phyloP scores from a whole-genome alignment of 2,797 vertebrate species.

The Tinamus major region DNA sequence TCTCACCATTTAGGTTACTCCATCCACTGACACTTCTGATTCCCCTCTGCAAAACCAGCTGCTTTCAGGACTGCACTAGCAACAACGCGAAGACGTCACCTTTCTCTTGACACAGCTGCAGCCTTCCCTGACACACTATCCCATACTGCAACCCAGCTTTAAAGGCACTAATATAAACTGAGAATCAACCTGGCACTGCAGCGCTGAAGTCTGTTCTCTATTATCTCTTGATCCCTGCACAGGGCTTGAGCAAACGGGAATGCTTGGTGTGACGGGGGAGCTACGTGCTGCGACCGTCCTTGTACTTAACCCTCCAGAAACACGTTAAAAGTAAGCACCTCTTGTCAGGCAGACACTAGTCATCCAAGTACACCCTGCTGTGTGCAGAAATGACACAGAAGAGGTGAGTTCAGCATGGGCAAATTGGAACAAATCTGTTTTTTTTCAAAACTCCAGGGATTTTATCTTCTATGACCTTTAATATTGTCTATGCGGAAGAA shows the following conservation, averaged over 20 bases:
- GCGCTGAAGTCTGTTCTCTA: not conserved
- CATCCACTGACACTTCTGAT: not conserved
- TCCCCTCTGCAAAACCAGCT: not conserved
- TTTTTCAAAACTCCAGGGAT: not conserved
- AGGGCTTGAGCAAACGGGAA: not conserved
- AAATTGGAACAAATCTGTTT: not conserved
- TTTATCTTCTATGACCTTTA: not conserved
- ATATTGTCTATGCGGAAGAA: not conserved
- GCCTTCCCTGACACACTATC: not conserved
- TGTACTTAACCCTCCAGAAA: not conserved
- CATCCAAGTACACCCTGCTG: not conserved
- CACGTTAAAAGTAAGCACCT: not conserved
- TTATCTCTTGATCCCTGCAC: not conserved
- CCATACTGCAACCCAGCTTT: not conserved
- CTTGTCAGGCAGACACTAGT: not conserved
- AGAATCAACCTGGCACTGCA: not conserved
- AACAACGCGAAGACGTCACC: accelerated
- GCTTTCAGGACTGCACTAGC: accelerated
- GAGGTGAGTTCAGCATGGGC: not conserved
- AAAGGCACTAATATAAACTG: not conserved
- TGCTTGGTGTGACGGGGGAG: not conserved
- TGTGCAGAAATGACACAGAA: not conserved
- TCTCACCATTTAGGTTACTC: not conserved
- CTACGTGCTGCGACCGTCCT: not conserved
- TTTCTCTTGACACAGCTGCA: not conserved